Conservation (phyloP, 2,797 vertebrate genomes). For the Orientallactaga sibirica region DNA sequence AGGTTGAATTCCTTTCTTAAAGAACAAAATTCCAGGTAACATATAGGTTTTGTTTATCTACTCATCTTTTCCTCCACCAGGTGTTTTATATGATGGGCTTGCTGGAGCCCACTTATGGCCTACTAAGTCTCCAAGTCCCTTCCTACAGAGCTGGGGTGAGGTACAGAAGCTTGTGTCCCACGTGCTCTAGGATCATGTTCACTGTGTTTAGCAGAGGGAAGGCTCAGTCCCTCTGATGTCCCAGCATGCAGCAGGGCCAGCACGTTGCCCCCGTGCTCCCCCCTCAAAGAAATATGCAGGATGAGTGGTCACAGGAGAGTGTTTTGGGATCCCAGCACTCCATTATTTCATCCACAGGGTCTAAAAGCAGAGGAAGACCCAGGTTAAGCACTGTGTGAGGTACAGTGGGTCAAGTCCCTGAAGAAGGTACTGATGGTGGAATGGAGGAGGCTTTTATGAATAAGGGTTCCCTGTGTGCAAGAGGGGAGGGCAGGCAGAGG, state of each 20-base stretch:
- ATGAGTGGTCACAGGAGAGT: neutral
- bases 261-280: neutral
- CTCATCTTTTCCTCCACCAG: neutral
- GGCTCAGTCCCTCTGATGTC: neutral
- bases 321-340: neutral
- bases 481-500: too few species aligned
- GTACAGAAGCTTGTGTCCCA: neutral
- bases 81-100: neutral
- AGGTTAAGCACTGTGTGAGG: neutral
- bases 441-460: neutral
- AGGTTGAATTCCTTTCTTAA: neutral
- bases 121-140: neutral
- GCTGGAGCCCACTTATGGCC: neutral
- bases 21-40: neutral
- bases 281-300: too few species aligned
- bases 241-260: neutral
- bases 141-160: neutral
- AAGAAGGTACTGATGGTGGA: neutral
- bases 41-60: neutral
- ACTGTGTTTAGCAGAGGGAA: neutral
- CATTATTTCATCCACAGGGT: too few species aligned
- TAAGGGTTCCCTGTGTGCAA: neutral
- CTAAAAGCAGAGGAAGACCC: neutral
- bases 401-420: neutral
- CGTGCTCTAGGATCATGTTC: neutral